These are phyloP conservation scores for Leptocoma aspasia DNA, from an alignment of 2,113 vertebrate genomes.

Conservation along the genomic window DNA sequence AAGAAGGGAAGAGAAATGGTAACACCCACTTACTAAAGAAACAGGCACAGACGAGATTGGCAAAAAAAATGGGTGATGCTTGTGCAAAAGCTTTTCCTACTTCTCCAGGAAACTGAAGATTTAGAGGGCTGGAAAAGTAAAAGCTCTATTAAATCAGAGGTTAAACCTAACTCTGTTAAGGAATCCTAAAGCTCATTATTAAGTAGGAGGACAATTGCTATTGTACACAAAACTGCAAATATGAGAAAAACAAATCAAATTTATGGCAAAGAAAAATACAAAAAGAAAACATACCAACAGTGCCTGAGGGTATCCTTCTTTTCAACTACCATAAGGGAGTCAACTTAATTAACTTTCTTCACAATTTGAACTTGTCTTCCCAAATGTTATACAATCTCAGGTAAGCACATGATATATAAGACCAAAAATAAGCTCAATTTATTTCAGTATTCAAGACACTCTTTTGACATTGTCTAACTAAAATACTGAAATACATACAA, in stretches of 20 bases:
- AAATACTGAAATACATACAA: not conserved
- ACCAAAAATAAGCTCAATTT: not conserved
- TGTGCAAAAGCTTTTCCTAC: not conserved
- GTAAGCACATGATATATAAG: accelerated
- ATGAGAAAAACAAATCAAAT: not conserved
- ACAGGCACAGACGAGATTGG: not conserved
- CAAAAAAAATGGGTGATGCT: not conserved
- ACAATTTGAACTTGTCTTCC: not conserved
- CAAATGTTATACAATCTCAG: not conserved
- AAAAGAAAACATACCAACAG: not conserved
- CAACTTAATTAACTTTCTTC: not conserved
- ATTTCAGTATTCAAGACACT: not conserved
- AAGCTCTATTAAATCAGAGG: not conserved
- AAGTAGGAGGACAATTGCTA: not conserved
- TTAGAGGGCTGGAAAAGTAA: not conserved
- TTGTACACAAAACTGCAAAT: not conserved
- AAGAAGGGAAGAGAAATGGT: not conserved
- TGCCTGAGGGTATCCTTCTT: not conserved
- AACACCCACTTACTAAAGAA: not conserved
- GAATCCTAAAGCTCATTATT: not conserved
- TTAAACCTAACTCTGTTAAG: not conserved
- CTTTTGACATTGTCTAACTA: not conserved
- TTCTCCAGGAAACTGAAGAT: not conserved
- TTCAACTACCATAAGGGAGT: not conserved
- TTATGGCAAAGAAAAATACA: not conserved